These are phyloP conservation scores for Anorthoa munda DNA, from an alignment of 2,888 invertebrate genomes.

Conservation along the genomic window DNA sequence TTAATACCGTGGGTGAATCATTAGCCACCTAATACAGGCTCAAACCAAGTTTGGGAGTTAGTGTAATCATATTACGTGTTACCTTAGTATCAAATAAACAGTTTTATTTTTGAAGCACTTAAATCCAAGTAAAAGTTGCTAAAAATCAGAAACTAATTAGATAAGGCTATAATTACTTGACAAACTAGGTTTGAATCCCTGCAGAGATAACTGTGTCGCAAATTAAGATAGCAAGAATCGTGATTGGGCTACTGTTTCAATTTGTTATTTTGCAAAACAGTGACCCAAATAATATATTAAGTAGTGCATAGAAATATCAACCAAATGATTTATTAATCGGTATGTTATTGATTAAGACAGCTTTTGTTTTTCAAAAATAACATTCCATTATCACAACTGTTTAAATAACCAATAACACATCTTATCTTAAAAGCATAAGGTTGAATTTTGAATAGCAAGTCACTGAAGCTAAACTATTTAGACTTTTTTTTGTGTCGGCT, in stretches of 20 bases:
- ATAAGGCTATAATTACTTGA: slow-evolving; percentile 17
- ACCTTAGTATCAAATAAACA: too few relatives aligned
- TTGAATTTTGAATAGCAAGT: slow-evolving; percentile 3
- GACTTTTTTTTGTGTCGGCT: slow-evolving; percentile 35
- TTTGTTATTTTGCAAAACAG: not conserved
- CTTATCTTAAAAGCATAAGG: not conserved
- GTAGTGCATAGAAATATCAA: slow-evolving; percentile 19
- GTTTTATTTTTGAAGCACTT: not conserved
- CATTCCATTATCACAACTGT: not conserved
- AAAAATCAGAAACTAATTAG: slow-evolving; percentile 22
- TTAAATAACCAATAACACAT: not conserved
- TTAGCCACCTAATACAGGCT: too few relatives aligned
- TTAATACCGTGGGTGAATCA: too few relatives aligned
- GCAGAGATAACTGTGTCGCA: slow-evolving; percentile 30
- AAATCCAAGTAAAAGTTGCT: not conserved
- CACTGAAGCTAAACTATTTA: slow-evolving; percentile 44
- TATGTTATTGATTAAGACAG: slow-evolving; percentile 70
- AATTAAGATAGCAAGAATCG: not conserved
- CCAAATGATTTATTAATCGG: slow-evolving; percentile 77
- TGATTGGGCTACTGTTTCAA: not conserved
- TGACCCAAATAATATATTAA: not conserved
- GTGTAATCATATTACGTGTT: too few relatives aligned
- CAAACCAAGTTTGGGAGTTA: too few relatives aligned
- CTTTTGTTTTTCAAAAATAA: slow-evolving; percentile 70
- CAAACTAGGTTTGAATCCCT: slow-evolving; percentile 17